Evolutionary conservation across 2,113 vertebrate genomes (phyloP), one percentile per base, ranked within the genome.

Genomic region (Datnioides undecimradiatus): DNA sequence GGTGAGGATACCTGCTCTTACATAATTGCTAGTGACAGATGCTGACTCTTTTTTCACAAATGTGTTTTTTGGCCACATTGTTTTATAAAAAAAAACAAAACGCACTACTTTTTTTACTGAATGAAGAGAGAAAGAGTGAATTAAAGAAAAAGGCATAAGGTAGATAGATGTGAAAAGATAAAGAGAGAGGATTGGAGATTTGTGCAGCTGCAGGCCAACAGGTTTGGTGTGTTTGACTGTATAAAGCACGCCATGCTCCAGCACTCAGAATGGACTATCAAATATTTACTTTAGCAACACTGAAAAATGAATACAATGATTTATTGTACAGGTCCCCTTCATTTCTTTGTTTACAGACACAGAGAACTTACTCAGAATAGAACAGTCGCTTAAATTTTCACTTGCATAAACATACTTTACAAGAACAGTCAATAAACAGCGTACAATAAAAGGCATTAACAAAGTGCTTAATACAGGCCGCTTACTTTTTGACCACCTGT

Each of bases 201-300:
- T 40, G 21, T 51, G 14, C 17, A 23, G 34, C 36, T 23, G 12
- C 13, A 43, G 13, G 6, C 2, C 5, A 31, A 17, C 3, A 36
- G 9, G 27, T 21, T 23, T 25, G 25, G 9, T 17, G 21, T 62
- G 0, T 54, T 45, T 62, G 54, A 60, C 10, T 3, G 12, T 40
- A 43, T 45, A 16, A 8, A 19, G 57, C 38, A 40, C 0, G n/a
- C 14, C 7, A 52, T 66, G 34, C 17, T 21, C 45, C 45, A 38
- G 19, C 33, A 59, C 10, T 23, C 7, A 23, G 8, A 19, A 43
- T 46, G 16, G 7, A 62, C n/a, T 7, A 23, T 49, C 34, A 67
- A 57, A 73, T 73, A 69, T 73, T 68, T 57, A 62, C 27, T 57
- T 29, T 17, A 9, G 17, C 27, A 58, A 52, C 45, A 60, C 10